These are phyloP conservation scores for Alcedo atthis DNA, from an alignment of 2,797 vertebrate genomes.

Conservation along the genomic window DNA sequence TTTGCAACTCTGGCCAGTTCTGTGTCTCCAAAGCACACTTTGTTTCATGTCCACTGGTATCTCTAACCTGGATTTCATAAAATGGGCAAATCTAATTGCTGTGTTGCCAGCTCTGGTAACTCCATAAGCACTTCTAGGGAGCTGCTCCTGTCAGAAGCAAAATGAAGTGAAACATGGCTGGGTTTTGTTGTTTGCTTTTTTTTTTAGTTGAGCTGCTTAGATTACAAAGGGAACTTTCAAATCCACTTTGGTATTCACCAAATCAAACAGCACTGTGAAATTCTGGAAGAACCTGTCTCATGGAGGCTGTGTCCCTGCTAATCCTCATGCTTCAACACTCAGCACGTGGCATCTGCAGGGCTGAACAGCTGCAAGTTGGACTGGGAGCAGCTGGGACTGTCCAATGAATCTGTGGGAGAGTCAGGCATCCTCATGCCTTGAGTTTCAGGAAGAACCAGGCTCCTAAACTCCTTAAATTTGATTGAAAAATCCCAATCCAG, in stretches of 20 bases:
- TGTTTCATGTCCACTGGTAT: neutral
- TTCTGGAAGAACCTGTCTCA: constrained; percentile 21
- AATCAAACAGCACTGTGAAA: constrained; percentile 32
- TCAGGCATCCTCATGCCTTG: neutral
- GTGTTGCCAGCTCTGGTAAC: neutral
- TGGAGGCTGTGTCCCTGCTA: neutral
- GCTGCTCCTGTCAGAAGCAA: neutral
- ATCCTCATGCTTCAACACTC: neutral
- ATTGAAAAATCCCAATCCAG: neutral
- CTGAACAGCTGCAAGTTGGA: neutral
- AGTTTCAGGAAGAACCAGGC: neutral
- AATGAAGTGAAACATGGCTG: neutral
- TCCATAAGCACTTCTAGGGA: neutral
- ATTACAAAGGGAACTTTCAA: neutral
- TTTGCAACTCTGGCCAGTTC: neutral
- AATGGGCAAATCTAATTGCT: neutral
- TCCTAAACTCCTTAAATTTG: neutral
- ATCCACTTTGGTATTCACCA: neutral
- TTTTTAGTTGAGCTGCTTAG: neutral
- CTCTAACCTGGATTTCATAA: neutral
- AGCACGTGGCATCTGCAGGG: neutral
- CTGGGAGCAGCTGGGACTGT: neutral
- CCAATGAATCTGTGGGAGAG: neutral
- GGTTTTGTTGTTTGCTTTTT: neutral
- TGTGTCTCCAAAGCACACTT: neutral